Percentiles rank a stretch among this genome's conserved stretches.
Evolutionary conservation across 2,113 vertebrate species (phyloP).

Genomic region (Silurus asotus): DNA sequence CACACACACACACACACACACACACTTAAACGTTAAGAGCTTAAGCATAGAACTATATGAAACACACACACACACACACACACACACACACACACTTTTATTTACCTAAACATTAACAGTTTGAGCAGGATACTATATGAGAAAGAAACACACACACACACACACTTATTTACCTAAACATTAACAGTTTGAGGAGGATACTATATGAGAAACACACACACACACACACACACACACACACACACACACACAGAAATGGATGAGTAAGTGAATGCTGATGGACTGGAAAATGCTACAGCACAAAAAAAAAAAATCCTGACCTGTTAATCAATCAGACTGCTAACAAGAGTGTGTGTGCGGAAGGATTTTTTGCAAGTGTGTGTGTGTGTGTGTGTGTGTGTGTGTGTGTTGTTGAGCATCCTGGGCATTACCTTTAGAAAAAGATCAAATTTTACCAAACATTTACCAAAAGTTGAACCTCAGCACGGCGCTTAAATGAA

Average conservation of each 20-base stretch:
- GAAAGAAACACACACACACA: slow-evolving; percentile 26
- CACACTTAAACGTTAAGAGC: no score
- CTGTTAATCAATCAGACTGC: slow-evolving; percentile 4
- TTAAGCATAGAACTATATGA: no score
- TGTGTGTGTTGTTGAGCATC: neutral
- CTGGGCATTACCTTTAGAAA: neutral
- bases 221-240: neutral
- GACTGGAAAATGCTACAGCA: slow-evolving; percentile 2
- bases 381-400: slow-evolving; percentile 2
- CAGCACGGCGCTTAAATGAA: neutral
- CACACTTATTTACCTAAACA: slow-evolving; percentile 5
- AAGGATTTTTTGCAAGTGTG: neutral
- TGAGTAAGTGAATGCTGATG: slow-evolving; percentile 13
- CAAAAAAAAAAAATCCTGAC: slow-evolving; percentile 25
- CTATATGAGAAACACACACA: neutral
- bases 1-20: neutral
- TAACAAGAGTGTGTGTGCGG: neutral
- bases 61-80: no score
- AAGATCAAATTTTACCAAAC: neutral
- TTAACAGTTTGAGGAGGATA: neutral
- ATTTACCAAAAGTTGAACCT: no score
- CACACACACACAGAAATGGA: neutral
- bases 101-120: neutral
- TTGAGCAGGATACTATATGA: neutral
- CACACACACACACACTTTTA: neutral